Conservation (phyloP, 2,888 invertebrate genomes). For the Aporophyla nigra region DNA sequence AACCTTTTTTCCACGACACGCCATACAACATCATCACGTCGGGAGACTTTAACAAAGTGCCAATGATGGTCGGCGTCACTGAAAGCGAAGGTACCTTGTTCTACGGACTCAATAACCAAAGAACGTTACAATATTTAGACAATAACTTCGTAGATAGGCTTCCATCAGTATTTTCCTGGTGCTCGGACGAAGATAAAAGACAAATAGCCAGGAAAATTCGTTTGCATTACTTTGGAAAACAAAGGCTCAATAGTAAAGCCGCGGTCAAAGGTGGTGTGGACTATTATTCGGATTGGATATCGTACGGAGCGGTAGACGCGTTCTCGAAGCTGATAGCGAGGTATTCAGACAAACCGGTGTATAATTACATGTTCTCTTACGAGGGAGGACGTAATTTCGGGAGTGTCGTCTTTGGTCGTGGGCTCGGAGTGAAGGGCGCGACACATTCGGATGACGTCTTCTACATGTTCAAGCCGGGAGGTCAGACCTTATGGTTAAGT, state of each 20-base stretch:
- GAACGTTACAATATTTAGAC: conserved; percentile 77
- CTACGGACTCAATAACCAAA: conserved; percentile 78
- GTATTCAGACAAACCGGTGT: conserved; percentile 79
- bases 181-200: conserved; percentile 74
- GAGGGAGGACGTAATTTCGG: conserved; percentile 83
- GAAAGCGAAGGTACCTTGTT: conserved; percentile 83
- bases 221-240: conserved; percentile 79
- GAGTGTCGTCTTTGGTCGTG: conserved; percentile 73
- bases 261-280: conserved; percentile 73
- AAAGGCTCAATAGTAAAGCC: conserved; percentile 69
- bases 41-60: conserved; percentile 82
- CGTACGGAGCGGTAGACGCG: conserved; percentile 76
- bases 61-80: conserved; percentile 81
- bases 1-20: conserved; percentile 82
- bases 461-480: conserved; percentile 85
- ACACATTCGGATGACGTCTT: conserved; percentile 86
- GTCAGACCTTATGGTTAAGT: conserved; percentile 73
- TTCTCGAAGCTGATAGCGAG: conserved; percentile 78
- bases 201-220: conserved; percentile 77
- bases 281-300: conserved; percentile 85
- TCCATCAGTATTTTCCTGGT: conserved; percentile 84
- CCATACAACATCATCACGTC: conserved; percentile 82
- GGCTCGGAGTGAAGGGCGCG: conserved; percentile 72
- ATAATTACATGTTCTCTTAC: conserved; percentile 83
- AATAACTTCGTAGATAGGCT: conserved; percentile 79